A percentile compares a stretch with the other conserved stretches of the same genome.
Evolutionary conservation across 2,888 invertebrate genomes (phyloP).

Genomic region (Linyphia triangularis): DNA sequence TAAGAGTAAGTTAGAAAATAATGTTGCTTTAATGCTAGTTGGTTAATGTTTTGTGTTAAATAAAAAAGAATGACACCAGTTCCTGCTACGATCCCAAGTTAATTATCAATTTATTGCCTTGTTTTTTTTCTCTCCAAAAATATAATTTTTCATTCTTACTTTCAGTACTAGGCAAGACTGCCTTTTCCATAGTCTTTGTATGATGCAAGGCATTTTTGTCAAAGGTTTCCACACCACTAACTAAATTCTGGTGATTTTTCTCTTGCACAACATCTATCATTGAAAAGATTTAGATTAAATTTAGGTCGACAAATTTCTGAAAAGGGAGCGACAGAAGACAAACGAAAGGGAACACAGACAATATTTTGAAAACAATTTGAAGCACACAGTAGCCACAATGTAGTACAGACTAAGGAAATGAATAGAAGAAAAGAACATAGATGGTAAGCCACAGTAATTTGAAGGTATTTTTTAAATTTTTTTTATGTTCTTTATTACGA

Average conservation of each 20-base stretch:
- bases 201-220: conserved; percentile 84
- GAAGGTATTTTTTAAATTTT: too few relatives aligned
- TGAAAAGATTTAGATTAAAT: conserved; percentile 16
- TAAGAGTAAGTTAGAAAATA: too few relatives aligned
- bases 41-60: too few relatives aligned
- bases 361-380: neutral
- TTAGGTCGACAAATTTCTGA: neutral
- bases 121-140: neutral
- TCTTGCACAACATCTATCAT: conserved; percentile 75
- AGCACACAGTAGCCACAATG: neutral
- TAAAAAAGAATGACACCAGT: neutral
- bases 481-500: too few relatives aligned
- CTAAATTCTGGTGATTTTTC: conserved; percentile 75
- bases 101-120: neutral
- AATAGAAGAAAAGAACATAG: neutral
- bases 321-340: neutral
- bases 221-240: conserved; percentile 74
- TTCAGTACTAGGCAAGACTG: conserved; percentile 94
- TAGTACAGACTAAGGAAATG: neutral
- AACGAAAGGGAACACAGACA: neutral
- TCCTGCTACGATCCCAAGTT: neutral
- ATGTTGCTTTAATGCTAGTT: too few relatives aligned
- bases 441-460: neutral
- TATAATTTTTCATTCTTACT: conserved; percentile 83
- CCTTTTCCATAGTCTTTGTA: conserved; percentile 93